phyloP scores from a whole-genome alignment of 2,888 invertebrate genomes.

The Xanthorhoe spadicearia region DNA sequence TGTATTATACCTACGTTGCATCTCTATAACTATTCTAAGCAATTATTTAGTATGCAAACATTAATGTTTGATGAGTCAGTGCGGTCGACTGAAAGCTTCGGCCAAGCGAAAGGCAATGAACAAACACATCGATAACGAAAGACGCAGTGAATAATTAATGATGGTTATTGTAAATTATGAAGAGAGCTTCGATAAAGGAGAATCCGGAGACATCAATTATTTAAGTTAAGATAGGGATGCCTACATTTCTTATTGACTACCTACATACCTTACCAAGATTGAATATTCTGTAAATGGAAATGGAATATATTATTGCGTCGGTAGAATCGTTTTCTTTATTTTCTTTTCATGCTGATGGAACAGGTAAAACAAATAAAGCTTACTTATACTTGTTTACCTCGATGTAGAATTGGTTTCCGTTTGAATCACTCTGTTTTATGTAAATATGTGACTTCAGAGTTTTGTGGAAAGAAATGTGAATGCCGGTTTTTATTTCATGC shows the following conservation, averaged over 20 bases:
- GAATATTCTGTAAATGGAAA: neutral
- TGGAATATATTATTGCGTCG: neutral
- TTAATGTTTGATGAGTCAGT: conserved; percentile 30
- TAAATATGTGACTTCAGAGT: too few relatives aligned
- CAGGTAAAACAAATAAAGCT: conserved; percentile 21
- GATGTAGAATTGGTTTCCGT: neutral
- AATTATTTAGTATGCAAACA: conserved; percentile 20
- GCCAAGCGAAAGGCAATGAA: conserved; percentile 27
- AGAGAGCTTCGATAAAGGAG: neutral
- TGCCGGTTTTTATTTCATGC: conserved; percentile 55
- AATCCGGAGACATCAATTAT: conserved; percentile 6
- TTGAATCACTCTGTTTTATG: neutral
- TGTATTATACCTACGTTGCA: neutral
- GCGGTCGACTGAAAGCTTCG: conserved; percentile 22
- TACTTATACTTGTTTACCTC: neutral
- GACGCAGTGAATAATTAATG: conserved; percentile 25
- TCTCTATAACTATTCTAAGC: conserved; percentile 1
- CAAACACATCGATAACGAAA: conserved; percentile 26
- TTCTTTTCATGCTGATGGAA: conserved; percentile 24
- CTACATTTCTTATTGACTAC: neutral
- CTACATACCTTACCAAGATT: neutral
- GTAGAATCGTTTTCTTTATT: conserved; percentile 3
- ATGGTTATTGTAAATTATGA: conserved; percentile 13
- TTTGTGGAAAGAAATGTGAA: neutral
- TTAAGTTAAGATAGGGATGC: conserved; percentile 5